phyloP scores from a whole-genome alignment of 2,113 vertebrate genomes.

The Myocastor coypus region DNA sequence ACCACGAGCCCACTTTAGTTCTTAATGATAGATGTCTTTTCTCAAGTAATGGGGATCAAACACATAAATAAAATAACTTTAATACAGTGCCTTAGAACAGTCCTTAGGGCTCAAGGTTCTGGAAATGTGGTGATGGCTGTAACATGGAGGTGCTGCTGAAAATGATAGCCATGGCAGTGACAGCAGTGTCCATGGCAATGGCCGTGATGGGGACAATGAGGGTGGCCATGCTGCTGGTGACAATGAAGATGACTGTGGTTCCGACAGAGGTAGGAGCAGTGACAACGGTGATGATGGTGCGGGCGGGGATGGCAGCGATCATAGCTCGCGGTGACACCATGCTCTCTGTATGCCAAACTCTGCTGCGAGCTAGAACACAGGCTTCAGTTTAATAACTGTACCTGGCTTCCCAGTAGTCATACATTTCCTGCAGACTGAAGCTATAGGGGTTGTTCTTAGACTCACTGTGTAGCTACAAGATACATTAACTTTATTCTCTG shows the following conservation, averaged over 20 bases:
- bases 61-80: slow-evolving; percentile 2
- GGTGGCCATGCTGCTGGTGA: neutral
- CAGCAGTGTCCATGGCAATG: neutral
- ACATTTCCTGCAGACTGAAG: neutral
- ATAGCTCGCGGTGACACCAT: neutral
- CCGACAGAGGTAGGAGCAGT: no score
- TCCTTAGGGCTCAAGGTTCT: neutral
- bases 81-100: neutral
- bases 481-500: neutral
- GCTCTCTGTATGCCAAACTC: neutral
- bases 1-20: neutral
- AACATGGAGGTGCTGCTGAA: neutral
- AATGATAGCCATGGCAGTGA: neutral
- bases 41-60: neutral
- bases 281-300: neutral
- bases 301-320: neutral
- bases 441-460: neutral
- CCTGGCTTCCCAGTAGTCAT: neutral
- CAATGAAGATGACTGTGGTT: neutral
- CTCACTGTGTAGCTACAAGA: neutral
- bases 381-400: neutral
- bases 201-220: neutral
- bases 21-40: slow-evolving; percentile 8
- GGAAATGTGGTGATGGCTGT: neutral
- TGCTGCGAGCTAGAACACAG: neutral